Evolutionary conservation across 2,113 vertebrate genomes (phyloP).

Genomic region (Osmerus mordax): DNA sequence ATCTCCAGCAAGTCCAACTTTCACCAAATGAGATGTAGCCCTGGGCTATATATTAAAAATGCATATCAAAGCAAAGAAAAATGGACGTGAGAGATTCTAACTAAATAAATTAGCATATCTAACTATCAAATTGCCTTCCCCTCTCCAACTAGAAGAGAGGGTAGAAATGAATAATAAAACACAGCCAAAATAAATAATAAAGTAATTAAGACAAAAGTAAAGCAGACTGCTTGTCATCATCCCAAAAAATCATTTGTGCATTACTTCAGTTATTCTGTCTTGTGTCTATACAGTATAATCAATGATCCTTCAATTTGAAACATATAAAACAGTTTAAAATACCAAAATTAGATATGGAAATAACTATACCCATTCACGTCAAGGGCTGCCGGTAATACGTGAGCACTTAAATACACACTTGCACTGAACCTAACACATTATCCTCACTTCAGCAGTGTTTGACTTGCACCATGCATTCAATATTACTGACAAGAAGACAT

Average conservation of each 20-base stretch:
- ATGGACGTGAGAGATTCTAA: conserved; percentile 85
- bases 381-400: neutral
- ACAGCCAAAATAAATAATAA: conserved; percentile 53
- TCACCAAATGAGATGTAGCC: conserved; percentile 94
- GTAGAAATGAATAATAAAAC: conserved; percentile 68
- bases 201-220: conserved; percentile 48
- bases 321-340: conserved; percentile 21
- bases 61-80: conserved; percentile 98
- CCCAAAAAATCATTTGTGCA: conserved; percentile 22
- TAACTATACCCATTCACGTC: conserved; percentile 41
- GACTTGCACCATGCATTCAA: conserved; percentile 16
- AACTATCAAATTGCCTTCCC: conserved; percentile 67
- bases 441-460: conserved; percentile 12
- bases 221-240: conserved; percentile 26
- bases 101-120: conserved; percentile 86
- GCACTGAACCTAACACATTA: conserved; percentile 5
- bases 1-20: conserved; percentile 83
- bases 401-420: conserved; percentile 3
- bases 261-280: conserved; percentile 32
- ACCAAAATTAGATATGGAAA: conserved; percentile 45
- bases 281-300: conserved; percentile 42
- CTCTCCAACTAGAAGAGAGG: conserved; percentile 48
- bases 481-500: conserved; percentile 7
- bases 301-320: conserved; percentile 20
- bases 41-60: conserved; percentile 93